Evolutionary conservation across 1,140 invertebrate species (phyloP).

Genomic region (Dermatophagoides farinae): DNA sequence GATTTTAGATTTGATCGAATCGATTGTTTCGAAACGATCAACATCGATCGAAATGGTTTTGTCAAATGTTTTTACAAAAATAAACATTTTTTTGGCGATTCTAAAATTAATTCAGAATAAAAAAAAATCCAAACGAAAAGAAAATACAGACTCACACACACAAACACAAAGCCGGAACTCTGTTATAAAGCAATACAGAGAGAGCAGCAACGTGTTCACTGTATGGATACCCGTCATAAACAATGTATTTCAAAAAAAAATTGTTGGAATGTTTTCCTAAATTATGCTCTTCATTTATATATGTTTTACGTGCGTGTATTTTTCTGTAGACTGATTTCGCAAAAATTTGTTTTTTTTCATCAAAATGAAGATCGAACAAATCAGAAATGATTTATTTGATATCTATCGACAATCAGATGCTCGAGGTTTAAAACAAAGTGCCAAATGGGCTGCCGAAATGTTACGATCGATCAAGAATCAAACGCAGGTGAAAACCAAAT

Average conservation of each 20-base stretch:
- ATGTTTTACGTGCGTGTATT: no score
- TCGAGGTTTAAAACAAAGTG: constrained; percentile 17
- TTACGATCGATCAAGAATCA: constrained; percentile 2
- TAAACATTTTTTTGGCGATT: constrained; percentile 37
- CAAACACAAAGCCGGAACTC: no score
- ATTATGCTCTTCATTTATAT: no score
- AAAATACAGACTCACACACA: no score
- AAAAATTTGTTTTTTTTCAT: background rate
- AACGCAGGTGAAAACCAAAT: background rate
- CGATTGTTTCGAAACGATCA: constrained; percentile 57
- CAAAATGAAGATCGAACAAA: background rate
- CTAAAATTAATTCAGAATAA: constrained; percentile 14
- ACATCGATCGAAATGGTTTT: constrained; percentile 40
- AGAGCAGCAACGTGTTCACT: no score
- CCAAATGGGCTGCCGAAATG: constrained; percentile 18
- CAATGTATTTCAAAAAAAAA: no score
- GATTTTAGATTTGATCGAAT: constrained; percentile 83
- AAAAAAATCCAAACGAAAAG: no score
- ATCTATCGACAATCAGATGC: background rate
- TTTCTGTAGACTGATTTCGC: no score
- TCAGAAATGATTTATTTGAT: background rate
- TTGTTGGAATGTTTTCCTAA: no score
- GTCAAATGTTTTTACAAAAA: constrained; percentile 38
- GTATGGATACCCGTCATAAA: no score
- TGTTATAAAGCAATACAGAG: no score